phyloP scores from a whole-genome alignment of 2,113 vertebrate species.

The Mormyrus lacerda region DNA sequence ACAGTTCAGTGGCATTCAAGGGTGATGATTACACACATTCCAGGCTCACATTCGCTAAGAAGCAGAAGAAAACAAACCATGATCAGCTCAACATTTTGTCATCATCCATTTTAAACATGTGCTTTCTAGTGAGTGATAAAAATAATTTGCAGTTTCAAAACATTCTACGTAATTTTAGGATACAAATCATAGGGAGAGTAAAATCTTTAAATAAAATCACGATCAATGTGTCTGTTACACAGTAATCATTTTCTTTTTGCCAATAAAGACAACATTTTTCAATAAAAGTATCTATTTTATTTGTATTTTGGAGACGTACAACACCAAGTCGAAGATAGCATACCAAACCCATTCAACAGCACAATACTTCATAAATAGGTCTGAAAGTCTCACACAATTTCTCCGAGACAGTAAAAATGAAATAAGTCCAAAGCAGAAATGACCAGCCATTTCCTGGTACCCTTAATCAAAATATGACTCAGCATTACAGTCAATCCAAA shows the following conservation, averaged over 20 bases:
- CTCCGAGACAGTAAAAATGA: neutral
- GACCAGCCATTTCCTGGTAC: neutral
- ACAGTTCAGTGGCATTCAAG: neutral
- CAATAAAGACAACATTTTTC: neutral
- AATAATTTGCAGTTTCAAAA: neutral
- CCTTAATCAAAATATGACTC: neutral
- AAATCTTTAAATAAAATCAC: neutral
- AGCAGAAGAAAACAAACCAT: neutral
- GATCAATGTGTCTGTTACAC: neutral
- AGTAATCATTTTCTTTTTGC: neutral
- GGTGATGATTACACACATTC: neutral
- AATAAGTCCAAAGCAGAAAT: neutral
- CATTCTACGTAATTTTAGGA: neutral
- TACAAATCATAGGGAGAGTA: neutral
- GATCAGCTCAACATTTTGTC: neutral
- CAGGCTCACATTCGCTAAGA: neutral
- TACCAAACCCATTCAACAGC: neutral
- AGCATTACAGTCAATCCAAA: neutral
- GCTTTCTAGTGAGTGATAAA: neutral
- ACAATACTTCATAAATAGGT: conserved; percentile 1
- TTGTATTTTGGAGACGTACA: neutral
- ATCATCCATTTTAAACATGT: neutral
- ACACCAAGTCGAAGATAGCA: neutral
- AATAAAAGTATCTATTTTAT: neutral
- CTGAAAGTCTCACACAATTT: neutral